Evolutionary conservation across 2,113 vertebrate genomes (phyloP).

Genomic region (Lepus europaeus): DNA sequence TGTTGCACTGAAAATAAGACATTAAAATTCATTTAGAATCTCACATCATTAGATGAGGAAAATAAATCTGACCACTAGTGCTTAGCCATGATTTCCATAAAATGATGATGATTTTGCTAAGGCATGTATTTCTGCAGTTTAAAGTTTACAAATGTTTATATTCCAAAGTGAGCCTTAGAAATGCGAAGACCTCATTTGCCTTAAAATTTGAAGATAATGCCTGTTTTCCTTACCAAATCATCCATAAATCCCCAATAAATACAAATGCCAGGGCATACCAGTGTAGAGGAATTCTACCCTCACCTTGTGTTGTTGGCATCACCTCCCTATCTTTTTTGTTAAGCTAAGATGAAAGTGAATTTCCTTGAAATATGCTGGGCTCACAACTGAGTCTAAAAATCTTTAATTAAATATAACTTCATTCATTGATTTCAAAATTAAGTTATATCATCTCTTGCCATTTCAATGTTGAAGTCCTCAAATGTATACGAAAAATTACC

Average conservation of each 20-base stretch:
- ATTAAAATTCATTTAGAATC: slow-evolving; percentile 64
- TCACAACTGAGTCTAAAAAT: slow-evolving; percentile 69
- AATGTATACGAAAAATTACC: slow-evolving; percentile 80
- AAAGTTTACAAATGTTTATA: slow-evolving; percentile 50
- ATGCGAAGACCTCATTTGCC: background rate
- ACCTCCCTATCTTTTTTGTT: background rate
- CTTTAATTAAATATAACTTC: slow-evolving; percentile 78
- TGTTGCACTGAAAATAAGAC: slow-evolving; percentile 10
- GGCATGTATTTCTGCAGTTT: background rate
- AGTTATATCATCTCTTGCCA: slow-evolving; percentile 74
- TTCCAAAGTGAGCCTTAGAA: background rate
- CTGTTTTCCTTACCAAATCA: slow-evolving; percentile 43
- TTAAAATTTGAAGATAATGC: slow-evolving; percentile 61
- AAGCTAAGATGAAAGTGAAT: slow-evolving; percentile 63
- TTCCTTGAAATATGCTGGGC: slow-evolving; percentile 64
- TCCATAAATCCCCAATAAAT: slow-evolving; percentile 60
- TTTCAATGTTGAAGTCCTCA: slow-evolving; percentile 68
- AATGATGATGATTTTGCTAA: slow-evolving; percentile 46
- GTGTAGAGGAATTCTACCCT: background rate
- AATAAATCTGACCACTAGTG: slow-evolving; percentile 72
- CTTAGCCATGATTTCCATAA: slow-evolving; percentile 52
- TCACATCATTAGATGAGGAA: slow-evolving; percentile 47
- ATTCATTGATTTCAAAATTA: slow-evolving; percentile 84
- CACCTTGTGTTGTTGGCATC: background rate
- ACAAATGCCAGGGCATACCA: background rate